Conservation (phyloP, 2,113 vertebrate species). For the Prinia subflava region DNA sequence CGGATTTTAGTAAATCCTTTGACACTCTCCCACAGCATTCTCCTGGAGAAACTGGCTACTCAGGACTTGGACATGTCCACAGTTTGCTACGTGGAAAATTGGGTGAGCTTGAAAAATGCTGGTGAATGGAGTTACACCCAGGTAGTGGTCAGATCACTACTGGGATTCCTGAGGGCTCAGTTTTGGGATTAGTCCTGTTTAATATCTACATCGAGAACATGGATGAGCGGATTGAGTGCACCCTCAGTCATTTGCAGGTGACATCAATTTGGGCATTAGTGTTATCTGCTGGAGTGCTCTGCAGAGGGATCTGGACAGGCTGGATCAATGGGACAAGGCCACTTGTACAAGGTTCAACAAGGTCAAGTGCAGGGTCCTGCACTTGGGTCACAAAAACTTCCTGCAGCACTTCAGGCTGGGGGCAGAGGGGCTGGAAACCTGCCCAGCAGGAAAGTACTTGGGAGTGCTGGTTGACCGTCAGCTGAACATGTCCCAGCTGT, state of each 20-base stretch:
- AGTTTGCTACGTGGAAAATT: not conserved
- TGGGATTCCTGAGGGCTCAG: not conserved
- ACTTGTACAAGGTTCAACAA: not conserved
- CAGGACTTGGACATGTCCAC: not conserved
- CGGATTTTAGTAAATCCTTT: not conserved
- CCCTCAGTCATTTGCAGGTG: not conserved
- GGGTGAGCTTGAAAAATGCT: not conserved
- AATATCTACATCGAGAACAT: accelerated
- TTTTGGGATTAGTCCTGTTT: not conserved
- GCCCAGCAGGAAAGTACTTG: not conserved
- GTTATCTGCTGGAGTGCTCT: not conserved
- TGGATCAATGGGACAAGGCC: not conserved
- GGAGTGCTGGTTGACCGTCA: accelerated
- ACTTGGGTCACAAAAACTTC: not conserved
- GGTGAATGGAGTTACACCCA: not conserved
- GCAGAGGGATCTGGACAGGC: not conserved
- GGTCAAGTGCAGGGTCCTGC: accelerated
- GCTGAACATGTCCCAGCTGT: accelerated
- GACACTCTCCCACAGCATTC: not conserved
- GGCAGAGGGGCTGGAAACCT: not conserved
- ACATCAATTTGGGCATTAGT: not conserved
- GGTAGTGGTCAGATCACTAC: not conserved
- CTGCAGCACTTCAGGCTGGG: not conserved
- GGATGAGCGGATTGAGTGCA: not conserved
- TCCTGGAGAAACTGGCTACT: not conserved